Evolutionary conservation across 2,888 invertebrate genomes (phyloP), one percentile per base, ranked within the genome.

Genomic region (Isotomurus palustris): DNA sequence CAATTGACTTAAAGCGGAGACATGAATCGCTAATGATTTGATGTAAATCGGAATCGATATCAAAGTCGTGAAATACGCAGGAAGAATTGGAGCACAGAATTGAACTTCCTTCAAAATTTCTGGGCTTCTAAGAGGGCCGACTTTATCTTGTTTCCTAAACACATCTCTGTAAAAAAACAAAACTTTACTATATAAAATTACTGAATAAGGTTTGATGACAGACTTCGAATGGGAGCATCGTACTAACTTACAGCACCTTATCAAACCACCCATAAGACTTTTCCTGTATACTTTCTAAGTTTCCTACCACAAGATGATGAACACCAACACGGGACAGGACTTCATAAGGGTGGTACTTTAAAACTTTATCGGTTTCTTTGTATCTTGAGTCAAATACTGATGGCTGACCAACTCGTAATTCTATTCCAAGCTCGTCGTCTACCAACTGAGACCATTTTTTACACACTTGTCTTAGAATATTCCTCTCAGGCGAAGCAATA

Each of bases 311-410:
- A 10, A 21, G 28, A 6, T 24, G 28, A 8, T 27, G 4, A 4
- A 47, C 19, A 8, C 47, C 47, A 19, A 47, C 28, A n/a, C 28
- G 5, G 47, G 47, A 22, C 3, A 47, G 22, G 22, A 47, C 28
- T n/a, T 12, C 6, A 3, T 14, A 19, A 6, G 22, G n/a, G n/a
- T 47, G 47, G 27, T 47, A 47, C n/a, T 24, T 27, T 5, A 28
- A 28, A n/a, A 47, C 19, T 6, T 5, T 6, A n/a, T 10, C 10
- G 47, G 4, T 4, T 5, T 27, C 4, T n/a, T 14, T 19, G 21
- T 14, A 43, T 14, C 22, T 14, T 5, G 5, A 43, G 17, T 47
- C 47, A 27, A 47, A 47, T 27, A 27, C 27, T 14, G 47, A 47
- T 10, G 28, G 28, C 8, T 10, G 25, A 5, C 47, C 47, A n/a